These are phyloP conservation scores for Prunella strophiata DNA, from an alignment of 2,797 vertebrate species.

Conservation along the genomic window DNA sequence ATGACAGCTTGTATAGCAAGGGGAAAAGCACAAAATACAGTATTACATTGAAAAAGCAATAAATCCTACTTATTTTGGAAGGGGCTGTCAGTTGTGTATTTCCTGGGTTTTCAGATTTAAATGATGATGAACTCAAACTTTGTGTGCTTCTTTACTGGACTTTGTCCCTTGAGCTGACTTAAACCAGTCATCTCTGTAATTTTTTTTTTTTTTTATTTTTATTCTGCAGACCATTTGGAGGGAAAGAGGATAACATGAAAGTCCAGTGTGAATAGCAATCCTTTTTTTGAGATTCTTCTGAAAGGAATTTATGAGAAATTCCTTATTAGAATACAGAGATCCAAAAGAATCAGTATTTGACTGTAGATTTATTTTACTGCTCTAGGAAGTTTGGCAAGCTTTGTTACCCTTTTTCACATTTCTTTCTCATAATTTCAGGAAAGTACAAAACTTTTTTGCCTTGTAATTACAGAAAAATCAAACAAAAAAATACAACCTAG, in stretches of 20 bases:
- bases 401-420: not conserved
- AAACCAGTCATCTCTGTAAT: not conserved
- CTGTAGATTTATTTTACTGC: not conserved
- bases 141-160: not conserved
- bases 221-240: not conserved
- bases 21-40: fast-evolving
- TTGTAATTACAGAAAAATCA: not conserved
- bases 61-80: not conserved
- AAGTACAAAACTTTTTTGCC: not conserved
- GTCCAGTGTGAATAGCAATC: not conserved
- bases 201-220: not conserved
- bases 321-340: not conserved
- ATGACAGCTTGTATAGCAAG: not conserved
- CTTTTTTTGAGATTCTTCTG: not conserved
- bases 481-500: too few relatives aligned
- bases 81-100: not conserved
- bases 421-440: not conserved
- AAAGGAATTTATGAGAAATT: not conserved
- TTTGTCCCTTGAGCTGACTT: not conserved
- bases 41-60: not conserved
- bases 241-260: not conserved
- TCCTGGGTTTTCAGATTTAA: not conserved
- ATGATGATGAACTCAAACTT: not conserved
- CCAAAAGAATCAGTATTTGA: not conserved
- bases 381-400: not conserved